These are phyloP conservation scores for Synanthedon myopaeformis DNA, from an alignment of 2,888 invertebrate species.

Conservation along the genomic window DNA sequence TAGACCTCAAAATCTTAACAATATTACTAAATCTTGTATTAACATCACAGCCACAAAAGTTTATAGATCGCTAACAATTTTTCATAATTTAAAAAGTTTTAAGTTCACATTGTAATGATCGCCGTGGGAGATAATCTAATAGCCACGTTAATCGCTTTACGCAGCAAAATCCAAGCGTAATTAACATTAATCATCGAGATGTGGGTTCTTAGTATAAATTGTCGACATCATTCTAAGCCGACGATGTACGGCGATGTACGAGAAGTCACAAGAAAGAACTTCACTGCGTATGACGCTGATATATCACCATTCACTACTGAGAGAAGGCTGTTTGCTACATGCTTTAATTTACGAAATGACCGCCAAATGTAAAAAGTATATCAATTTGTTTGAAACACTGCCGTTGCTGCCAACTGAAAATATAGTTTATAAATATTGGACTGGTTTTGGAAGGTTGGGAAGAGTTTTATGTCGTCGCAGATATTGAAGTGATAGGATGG, in stretches of 20 bases:
- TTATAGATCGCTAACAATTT: neutral
- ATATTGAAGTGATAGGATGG: no score
- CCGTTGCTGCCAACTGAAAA: no score
- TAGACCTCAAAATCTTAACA: no score
- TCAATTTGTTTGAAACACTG: no score
- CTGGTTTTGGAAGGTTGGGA: no score
- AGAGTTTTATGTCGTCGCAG: no score
- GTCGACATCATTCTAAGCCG: constrained; percentile 37
- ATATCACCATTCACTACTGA: neutral
- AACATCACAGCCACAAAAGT: no score
- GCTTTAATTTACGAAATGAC: neutral
- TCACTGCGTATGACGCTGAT: neutral
- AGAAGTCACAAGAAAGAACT: neutral
- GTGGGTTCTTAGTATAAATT: constrained; percentile 46
- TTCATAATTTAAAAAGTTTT: constrained; percentile 3
- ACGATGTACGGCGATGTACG: neutral
- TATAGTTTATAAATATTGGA: no score
- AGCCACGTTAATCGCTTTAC: constrained; percentile 47
- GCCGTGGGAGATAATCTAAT: constrained; percentile 47
- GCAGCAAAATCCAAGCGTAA: constrained; percentile 50
- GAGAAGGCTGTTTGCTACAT: neutral
- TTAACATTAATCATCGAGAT: constrained; percentile 62
- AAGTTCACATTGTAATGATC: constrained; percentile 26
- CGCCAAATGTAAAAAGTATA: no score
- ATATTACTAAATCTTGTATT: no score